phyloP scores from a whole-genome alignment of 2,888 invertebrate species.

The Harpagoxenus sublaevis region DNA sequence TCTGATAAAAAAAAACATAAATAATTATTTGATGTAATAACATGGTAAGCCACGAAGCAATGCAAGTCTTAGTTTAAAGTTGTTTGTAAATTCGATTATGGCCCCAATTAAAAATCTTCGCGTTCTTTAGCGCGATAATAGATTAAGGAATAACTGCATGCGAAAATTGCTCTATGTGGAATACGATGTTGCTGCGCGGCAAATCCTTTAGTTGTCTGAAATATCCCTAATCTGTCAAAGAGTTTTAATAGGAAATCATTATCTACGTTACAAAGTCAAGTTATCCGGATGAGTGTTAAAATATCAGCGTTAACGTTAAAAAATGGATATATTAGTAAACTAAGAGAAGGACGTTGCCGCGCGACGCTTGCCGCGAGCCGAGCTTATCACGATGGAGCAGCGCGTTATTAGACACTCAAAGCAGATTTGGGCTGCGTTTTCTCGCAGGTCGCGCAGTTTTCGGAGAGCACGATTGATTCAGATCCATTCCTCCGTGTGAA shows the following conservation, averaged over 20 bases:
- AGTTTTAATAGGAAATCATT: not conserved
- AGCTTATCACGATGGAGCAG: conserved; percentile 34
- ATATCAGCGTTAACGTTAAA: conserved; percentile 1
- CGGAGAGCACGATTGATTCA: conserved; percentile 68
- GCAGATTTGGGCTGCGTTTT: conserved; percentile 20
- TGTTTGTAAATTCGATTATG: conserved; percentile 5
- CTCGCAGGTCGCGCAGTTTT: conserved; percentile 46
- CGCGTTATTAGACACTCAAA: conserved; percentile 35
- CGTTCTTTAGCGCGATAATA: not conserved
- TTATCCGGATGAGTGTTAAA: conserved; percentile 43
- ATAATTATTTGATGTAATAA: not conserved
- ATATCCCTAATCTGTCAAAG: not conserved
- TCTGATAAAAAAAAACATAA: not conserved
- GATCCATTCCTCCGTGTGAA: conserved; percentile 62
- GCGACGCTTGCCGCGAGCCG: conserved; percentile 60
- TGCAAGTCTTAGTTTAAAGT: conserved; percentile 2
- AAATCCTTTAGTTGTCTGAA: not conserved
- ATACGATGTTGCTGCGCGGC: not conserved
- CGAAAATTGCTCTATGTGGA: not conserved
- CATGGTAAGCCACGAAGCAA: not conserved
- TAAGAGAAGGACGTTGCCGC: conserved; percentile 4
- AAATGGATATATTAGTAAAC: conserved; percentile 12
- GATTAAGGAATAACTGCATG: not conserved
- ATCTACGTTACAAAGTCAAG: conserved; percentile 10
- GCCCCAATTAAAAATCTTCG: conserved; percentile 1